Base-by-base conservation (phyloP, 2,888 invertebrate species). In the Hydrotaea diabolus region DNA sequence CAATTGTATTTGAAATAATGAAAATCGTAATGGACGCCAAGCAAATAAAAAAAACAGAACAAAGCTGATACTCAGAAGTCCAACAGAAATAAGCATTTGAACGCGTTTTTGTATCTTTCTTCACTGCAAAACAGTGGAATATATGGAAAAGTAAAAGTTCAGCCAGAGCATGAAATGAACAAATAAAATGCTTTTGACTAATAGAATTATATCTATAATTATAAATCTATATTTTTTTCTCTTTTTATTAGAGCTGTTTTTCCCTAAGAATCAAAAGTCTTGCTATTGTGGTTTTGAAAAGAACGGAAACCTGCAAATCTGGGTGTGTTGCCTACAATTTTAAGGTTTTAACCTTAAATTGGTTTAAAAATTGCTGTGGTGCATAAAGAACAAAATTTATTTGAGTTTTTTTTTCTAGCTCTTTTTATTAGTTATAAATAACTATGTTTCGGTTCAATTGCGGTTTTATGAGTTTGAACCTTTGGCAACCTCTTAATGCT, bases 141-240 rank as follows among this genome's bases (percentile, higher is more conserved):
- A 59, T 1, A 26, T 66, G 39, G 43, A 39, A 31, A 69, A 69
- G 46, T 23, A 69, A 69, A 69, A 69, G 66, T 43, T 66, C 31
- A 19, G 17, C 31, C 7, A 31, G 31, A 31, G n/a, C 13, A 69
- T 69, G 23, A 69, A 66, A 64, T 19, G 59, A 26, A 15, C 21
- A 77, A 83, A 80, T 49, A 80, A 83, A 77, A 75, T 26, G 62
- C 43, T 83, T 62, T 72, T 21, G 69, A 46, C 69, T 72, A 71
- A 80, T 80, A 80, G 74, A 77, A 80, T 82, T 79, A 76, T 84
- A 85, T 85, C 85, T 85, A 79, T 79, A 85, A 85, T 79, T 85
- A 79, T 82, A 79, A 85, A 85, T 85, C 85, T 85, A 69, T 69
- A 43, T 43, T 69, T 59, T 11, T 59, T 59, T 55, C 21, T 15